Percentiles rank a stretch among this genome's conserved stretches.
These are phyloP conservation scores for Diarsia rubi DNA, from an alignment of 2,888 invertebrate genomes.

Conservation along the genomic window DNA sequence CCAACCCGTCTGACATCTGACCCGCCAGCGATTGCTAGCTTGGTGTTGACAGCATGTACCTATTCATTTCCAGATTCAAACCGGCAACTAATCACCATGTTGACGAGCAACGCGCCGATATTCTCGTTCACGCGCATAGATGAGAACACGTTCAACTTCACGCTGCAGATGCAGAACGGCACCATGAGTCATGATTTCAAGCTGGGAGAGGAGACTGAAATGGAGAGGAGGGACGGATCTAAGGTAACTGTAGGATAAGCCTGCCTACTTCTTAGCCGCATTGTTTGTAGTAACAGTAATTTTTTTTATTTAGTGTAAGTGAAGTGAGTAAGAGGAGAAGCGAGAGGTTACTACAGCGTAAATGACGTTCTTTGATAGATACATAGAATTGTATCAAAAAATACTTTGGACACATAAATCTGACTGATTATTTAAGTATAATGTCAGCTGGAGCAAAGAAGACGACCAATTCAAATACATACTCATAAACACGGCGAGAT, in stretches of 20 bases:
- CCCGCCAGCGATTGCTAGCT: background rate
- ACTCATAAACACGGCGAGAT: background rate
- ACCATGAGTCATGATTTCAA: slow-evolving; percentile 70
- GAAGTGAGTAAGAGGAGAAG: background rate
- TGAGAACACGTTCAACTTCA: slow-evolving; percentile 71
- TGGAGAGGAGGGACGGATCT: slow-evolving; percentile 77
- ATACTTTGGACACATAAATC: background rate
- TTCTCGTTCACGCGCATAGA: slow-evolving; percentile 79
- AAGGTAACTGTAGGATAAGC: slow-evolving; percentile 71
- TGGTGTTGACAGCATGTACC: background rate
- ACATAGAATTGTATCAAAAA: background rate
- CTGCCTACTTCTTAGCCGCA: background rate
- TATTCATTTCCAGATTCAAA: slow-evolving; percentile 70
- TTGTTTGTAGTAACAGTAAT: background rate
- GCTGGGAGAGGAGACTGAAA: slow-evolving; percentile 77
- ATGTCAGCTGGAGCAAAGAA: background rate
- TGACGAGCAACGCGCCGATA: slow-evolving; percentile 73
- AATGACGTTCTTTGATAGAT: background rate
- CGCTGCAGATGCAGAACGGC: slow-evolving; percentile 69
- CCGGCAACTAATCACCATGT: slow-evolving; percentile 68
- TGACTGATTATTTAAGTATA: background rate
- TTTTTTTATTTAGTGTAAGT: background rate
- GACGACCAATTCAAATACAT: background rate
- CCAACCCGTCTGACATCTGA: background rate
- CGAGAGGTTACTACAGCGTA: background rate